Evolutionary conservation across 2,797 vertebrate genomes (phyloP).

Genomic region (Protonibea diacanthus): DNA sequence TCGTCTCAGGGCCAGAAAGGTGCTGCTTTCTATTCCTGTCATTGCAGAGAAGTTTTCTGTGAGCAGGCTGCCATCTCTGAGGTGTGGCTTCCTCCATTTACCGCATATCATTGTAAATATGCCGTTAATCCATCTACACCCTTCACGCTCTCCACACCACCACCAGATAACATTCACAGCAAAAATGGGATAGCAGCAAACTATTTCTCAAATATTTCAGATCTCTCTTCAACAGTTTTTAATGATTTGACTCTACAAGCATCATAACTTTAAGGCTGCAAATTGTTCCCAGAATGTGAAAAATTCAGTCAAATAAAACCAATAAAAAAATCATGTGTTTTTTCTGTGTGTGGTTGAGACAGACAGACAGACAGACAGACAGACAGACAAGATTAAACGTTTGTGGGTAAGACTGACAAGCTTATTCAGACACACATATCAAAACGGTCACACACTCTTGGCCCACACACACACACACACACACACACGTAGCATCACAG

Average conservation of each 20-base stretch:
- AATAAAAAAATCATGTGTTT: slow-evolving; percentile 26
- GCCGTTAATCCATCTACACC: slow-evolving; percentile 28
- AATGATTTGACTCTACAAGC: slow-evolving; percentile 49
- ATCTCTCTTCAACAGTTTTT: background rate
- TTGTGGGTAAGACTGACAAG: slow-evolving; percentile 29
- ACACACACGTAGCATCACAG: slow-evolving; percentile 23
- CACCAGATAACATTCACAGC: slow-evolving; percentile 19
- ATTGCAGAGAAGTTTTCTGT: background rate
- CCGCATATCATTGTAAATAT: slow-evolving; percentile 29
- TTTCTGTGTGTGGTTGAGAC: slow-evolving; percentile 6
- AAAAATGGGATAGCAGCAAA: background rate
- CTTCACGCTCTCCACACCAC: background rate
- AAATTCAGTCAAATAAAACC: slow-evolving; percentile 57
- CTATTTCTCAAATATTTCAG: slow-evolving; percentile 28
- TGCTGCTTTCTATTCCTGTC: background rate
- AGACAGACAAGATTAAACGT: slow-evolving; percentile 40
- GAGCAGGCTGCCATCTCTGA: background rate
- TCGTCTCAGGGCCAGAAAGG: background rate
- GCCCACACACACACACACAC: slow-evolving; percentile 10
- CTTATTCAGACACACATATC: slow-evolving; percentile 12
- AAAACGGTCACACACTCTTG: background rate
- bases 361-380: slow-evolving; percentile 25
- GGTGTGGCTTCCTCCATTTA: slow-evolving; percentile 11
- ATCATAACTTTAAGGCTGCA: slow-evolving; percentile 57
- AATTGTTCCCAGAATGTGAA: slow-evolving; percentile 60